Base-by-base conservation (phyloP, 2,113 vertebrate genomes). In the Xiphophorus hellerii region DNA sequence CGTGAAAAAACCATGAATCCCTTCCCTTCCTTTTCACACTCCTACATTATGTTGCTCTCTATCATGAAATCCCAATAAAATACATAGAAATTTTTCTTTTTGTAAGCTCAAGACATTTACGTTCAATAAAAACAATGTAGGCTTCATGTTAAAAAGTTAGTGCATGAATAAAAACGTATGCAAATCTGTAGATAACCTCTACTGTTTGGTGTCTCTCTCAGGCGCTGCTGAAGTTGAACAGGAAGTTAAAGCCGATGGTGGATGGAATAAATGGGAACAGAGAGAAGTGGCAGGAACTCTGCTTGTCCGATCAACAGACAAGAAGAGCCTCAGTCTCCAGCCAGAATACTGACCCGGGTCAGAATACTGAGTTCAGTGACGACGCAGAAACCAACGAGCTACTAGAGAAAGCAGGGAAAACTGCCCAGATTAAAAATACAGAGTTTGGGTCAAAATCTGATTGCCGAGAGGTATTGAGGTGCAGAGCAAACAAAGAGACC, bases 181-280 rank as follows among this genome's bases (percentile, higher is more conserved):
- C 7, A 10, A 62, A 14, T n/a, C 33, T 60, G 1, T 71, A 62
- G 33, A 63, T 64, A 5, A 42, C 25, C 31, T 39, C 1, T 61
- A n/a, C 60, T 54, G 48, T 78, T 9, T 20, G 64, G 8, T 82
- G 20, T 66, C 33, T 31, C 42, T 64, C 67, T 39, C 62, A 95
- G 94, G 80, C 92, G 58, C 81, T 95, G 86, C 84, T 91, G 73
- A 93, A 91, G 74, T 84, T 95, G 58, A 95, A 95, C 87, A 92
- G 90, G 81, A 94, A 94, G 85, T 82, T 95, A 69, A 92, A 94
- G 87, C 94, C 95, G 4, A 95, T 95, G 94, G 80, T 90, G 15
- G 90, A 95, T 42, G 93, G 81, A 63, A 94, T 95, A n/a, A 90
- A 93, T 27, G 92, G 92, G 74, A 95, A 95, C 85, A 84, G 93